Evolutionary conservation across 53 echinoderm and acorn worm species (phyloP).

Genomic region (Antedon mediterranea): DNA sequence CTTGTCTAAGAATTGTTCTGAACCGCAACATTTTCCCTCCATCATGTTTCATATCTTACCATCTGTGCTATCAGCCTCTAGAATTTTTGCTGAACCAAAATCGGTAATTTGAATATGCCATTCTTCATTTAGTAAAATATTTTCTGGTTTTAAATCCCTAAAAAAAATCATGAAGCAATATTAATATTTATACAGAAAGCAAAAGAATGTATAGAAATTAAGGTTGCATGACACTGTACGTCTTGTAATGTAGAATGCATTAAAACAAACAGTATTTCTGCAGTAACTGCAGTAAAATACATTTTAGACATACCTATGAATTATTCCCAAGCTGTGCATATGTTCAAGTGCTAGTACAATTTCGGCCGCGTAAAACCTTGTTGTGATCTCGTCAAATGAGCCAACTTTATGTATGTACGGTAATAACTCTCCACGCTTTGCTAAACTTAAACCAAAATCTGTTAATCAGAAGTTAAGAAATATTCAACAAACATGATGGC

Average conservation of each 20-base stretch:
- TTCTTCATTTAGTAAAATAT: constrained; percentile 81
- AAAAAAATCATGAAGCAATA: too few relatives aligned
- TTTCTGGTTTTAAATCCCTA: constrained; percentile 99
- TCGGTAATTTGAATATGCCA: constrained; percentile 99
- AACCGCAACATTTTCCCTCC: too few relatives aligned
- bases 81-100: constrained; percentile 94
- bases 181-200: too few relatives aligned
- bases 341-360: constrained; percentile 82
- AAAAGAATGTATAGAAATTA: too few relatives aligned
- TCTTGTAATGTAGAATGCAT: background rate
- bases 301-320: constrained; percentile 99
- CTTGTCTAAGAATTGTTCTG: too few relatives aligned
- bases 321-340: constrained; percentile 82
- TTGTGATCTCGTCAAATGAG: constrained; percentile 80
- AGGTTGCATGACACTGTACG: too few relatives aligned
- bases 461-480: constrained; percentile 12
- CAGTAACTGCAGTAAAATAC: too few relatives aligned
- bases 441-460: constrained; percentile 98
- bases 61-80: constrained; percentile 71
- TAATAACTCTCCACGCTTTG: constrained; percentile 75
- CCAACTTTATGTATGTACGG: constrained; percentile 93
- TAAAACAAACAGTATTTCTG: too few relatives aligned
- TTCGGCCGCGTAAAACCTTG: constrained; percentile 87
- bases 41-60: constrained; percentile 43
- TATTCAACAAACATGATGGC: too few relatives aligned